phyloP scores from a whole-genome alignment of 2,888 invertebrate species.

The Nipponacmea schrenckii region DNA sequence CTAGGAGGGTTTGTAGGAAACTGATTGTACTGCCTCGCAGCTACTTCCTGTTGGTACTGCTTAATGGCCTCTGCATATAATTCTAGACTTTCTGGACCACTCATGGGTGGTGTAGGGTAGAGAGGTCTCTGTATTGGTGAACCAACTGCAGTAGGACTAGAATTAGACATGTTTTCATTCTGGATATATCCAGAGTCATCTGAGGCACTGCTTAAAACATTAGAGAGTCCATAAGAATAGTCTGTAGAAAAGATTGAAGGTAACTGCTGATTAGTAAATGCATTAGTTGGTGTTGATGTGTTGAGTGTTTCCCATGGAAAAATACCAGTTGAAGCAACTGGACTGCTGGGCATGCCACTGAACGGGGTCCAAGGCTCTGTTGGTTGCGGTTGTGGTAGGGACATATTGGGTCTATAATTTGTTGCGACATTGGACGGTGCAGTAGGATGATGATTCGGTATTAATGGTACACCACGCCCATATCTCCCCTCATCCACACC shows the following conservation, averaged over 20 bases:
- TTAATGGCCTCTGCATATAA: conserved; percentile 47
- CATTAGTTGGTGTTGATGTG: conserved; percentile 12
- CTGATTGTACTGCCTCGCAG: conserved; percentile 41
- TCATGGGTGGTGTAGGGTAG: conserved; percentile 12
- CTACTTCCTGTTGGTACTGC: conserved; percentile 34
- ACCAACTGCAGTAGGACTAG: not conserved
- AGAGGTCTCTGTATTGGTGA: conserved; percentile 5
- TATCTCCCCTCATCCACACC: conserved; percentile 2
- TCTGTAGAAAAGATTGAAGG: conserved; percentile 1
- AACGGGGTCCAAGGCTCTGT: conserved; percentile 53
- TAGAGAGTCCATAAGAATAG: conserved; percentile 2
- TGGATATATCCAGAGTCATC: conserved; percentile 9
- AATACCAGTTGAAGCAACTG: conserved; percentile 25
- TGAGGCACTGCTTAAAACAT: conserved; percentile 9
- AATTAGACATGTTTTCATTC: not conserved
- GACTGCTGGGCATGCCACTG: conserved; percentile 48
- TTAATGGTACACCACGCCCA: not conserved
- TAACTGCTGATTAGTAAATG: not conserved
- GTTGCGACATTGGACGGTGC: not conserved
- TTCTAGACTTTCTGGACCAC: conserved; percentile 42
- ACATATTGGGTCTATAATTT: not conserved
- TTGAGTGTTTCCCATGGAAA: conserved; percentile 29
- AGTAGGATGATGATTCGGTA: not conserved
- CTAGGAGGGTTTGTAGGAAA: conserved; percentile 38
- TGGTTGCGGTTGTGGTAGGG: not conserved